These are phyloP conservation scores for Drosophila ficusphila DNA, from an alignment of 1,140 invertebrate species.

Conservation along the genomic window DNA sequence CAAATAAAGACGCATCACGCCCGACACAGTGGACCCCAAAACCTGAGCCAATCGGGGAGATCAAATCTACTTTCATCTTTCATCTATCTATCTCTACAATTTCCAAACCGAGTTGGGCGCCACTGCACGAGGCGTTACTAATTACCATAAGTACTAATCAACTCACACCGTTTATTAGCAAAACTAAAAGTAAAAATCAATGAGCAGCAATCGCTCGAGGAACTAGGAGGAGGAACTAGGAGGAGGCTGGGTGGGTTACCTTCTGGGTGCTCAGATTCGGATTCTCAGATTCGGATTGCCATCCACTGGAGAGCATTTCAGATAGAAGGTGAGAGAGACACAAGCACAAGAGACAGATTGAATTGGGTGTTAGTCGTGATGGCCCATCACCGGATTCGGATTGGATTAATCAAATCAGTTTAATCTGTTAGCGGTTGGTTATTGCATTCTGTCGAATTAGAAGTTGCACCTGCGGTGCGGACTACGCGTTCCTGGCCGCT, in stretches of 20 bases:
- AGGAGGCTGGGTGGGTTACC: constrained; percentile 50
- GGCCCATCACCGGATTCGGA: constrained; percentile 21
- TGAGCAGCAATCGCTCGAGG: background rate
- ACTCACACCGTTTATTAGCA: constrained; percentile 44
- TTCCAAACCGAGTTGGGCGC: constrained; percentile 18
- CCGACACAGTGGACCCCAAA: constrained; percentile 43
- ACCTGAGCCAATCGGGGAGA: background rate
- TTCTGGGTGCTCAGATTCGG: constrained; percentile 14
- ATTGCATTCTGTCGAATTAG: constrained; percentile 8
- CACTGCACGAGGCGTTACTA: constrained; percentile 30
- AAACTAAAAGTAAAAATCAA: constrained; percentile 10
- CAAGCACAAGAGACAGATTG: constrained; percentile 9
- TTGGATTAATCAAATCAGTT: too few relatives aligned
- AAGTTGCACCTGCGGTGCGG: constrained; percentile 65
- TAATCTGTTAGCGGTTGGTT: background rate
- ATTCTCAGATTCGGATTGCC: constrained; percentile 1
- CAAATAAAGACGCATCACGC: constrained; percentile 53
- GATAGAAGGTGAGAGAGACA: constrained; percentile 6
- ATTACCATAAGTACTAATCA: background rate
- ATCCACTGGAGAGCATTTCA: constrained; percentile 4
- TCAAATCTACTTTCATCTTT: background rate
- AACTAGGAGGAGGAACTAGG: background rate
- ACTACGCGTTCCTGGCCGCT: constrained; percentile 40
- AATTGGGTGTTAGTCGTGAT: constrained; percentile 27
- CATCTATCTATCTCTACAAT: background rate